Percentiles rank a stretch among this genome's conserved stretches.
These are phyloP conservation scores for Drosophila leonis DNA, from an alignment of 2,888 invertebrate genomes.

Conservation along the genomic window DNA sequence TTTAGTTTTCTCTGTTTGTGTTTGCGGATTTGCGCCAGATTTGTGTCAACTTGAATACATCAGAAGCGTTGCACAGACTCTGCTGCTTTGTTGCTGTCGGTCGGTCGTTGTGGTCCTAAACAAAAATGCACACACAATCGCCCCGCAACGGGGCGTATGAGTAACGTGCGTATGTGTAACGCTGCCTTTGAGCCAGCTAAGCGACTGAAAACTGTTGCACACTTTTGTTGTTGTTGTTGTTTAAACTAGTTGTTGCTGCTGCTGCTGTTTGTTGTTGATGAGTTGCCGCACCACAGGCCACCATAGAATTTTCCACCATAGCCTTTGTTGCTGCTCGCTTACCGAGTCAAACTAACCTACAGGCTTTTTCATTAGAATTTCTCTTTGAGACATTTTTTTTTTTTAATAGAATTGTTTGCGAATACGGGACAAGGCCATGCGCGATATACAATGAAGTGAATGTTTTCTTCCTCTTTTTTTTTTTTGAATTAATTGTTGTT, in stretches of 20 bases:
- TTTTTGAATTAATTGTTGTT: constrained; percentile 51
- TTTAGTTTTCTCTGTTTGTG: constrained; percentile 38
- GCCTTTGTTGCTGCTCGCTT: constrained; percentile 59
- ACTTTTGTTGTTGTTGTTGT: constrained; percentile 41
- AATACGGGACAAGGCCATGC: constrained; percentile 69
- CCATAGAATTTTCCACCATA: constrained; percentile 35
- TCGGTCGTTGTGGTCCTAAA: constrained; percentile 54
- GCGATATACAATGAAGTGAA: constrained; percentile 33
- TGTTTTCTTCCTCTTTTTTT: constrained; percentile 4
- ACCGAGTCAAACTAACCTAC: constrained; percentile 63
- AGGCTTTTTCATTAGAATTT: constrained; percentile 76
- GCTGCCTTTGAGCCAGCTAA: constrained; percentile 41
- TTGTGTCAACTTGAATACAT: constrained; percentile 82
- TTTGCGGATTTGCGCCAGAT: constrained; percentile 76
- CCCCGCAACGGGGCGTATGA: constrained; percentile 62
- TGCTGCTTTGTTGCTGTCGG: constrained; percentile 51
- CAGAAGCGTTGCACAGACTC: constrained; percentile 75
- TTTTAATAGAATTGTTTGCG: constrained; percentile 65
- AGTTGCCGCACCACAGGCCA: constrained; percentile 16
- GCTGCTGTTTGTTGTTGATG: constrained; percentile 28
- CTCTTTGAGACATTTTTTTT: constrained; percentile 32
- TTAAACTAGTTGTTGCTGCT: constrained; percentile 10
- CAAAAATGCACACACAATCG: constrained; percentile 72
- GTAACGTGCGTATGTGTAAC: constrained; percentile 37
- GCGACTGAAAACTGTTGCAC: constrained; percentile 70